A percentile compares a stretch with the other conserved stretches of the same genome.
Conservation (phyloP, 2,797 vertebrate species). For the Peromyscus nudipes region DNA sequence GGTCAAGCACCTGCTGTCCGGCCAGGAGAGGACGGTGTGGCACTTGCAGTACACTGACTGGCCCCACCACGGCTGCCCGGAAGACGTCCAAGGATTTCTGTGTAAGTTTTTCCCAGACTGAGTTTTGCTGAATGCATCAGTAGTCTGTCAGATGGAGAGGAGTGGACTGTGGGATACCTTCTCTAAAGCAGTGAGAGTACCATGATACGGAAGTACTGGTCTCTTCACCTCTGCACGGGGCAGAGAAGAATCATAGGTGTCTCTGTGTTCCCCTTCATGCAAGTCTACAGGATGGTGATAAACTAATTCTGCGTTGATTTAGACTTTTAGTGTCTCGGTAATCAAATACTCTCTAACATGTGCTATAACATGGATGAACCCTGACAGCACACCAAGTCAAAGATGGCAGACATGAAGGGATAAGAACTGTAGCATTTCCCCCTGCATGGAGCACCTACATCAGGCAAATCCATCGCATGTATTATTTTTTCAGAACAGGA, state of each 20-base stretch:
- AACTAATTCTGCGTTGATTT: not conserved
- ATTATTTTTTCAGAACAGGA: not conserved
- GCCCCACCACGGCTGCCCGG: constrained; percentile 97
- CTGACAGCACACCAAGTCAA: not conserved
- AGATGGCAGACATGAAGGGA: not conserved
- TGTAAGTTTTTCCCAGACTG: constrained; percentile 89
- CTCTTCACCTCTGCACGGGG: not conserved
- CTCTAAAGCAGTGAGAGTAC: not conserved
- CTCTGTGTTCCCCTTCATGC: not conserved
- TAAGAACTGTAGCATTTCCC: not conserved
- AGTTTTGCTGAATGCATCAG: not conserved
- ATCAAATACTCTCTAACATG: not conserved
- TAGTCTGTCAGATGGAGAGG: not conserved
- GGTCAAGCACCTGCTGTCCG: constrained; percentile 97
- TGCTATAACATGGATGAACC: fast-evolving
- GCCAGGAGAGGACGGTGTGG: constrained; percentile 98
- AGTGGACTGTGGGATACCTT: not conserved
- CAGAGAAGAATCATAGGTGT: not conserved
- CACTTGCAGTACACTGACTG: constrained; percentile 99
- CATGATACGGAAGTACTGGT: not conserved
- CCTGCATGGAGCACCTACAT: not conserved
- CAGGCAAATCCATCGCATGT: not conserved
- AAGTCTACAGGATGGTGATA: not conserved
- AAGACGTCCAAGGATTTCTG: constrained; percentile 97
- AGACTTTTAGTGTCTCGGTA: not conserved